phyloP scores from a whole-genome alignment of 1,140 invertebrate genomes.

The Daktulosphaira vitifoliae region DNA sequence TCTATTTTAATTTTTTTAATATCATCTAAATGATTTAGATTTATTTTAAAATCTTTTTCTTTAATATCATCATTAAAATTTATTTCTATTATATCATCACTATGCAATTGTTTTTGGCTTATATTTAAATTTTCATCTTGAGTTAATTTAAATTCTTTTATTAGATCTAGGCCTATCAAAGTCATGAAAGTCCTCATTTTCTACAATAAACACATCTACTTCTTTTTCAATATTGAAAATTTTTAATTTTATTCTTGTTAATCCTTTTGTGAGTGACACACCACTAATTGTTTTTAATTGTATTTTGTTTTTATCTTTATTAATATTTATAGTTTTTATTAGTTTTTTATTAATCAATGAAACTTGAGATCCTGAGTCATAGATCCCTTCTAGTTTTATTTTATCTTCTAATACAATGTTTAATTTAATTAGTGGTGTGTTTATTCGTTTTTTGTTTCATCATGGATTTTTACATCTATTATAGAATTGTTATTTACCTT shows the following conservation, averaged over 20 bases:
- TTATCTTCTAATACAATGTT: constrained; percentile 28
- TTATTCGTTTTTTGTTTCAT: constrained; percentile 34
- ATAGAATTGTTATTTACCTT: constrained; percentile 32
- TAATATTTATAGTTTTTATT: constrained; percentile 34
- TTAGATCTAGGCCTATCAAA: constrained; percentile 34
- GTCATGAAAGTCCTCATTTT: too few relatives aligned
- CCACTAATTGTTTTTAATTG: too few relatives aligned
- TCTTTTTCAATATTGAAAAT: constrained; percentile 26
- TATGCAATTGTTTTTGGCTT: too few relatives aligned
- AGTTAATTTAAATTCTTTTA: constrained; percentile 34
- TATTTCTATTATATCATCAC: background rate
- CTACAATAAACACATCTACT: constrained; percentile 31
- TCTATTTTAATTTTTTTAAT: constrained; percentile 39
- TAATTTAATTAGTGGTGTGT: constrained; percentile 34
- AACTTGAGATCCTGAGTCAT: constrained; percentile 34
- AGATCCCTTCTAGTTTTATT: constrained; percentile 18
- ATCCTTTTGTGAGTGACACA: constrained; percentile 6
- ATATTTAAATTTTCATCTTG: constrained; percentile 34
- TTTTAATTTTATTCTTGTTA: constrained; percentile 20
- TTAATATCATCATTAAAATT: constrained; percentile 33
- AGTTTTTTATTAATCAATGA: constrained; percentile 35
- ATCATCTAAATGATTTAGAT: constrained; percentile 38
- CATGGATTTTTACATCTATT: constrained; percentile 27
- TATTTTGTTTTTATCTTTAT: constrained; percentile 19
- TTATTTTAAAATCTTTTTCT: constrained; percentile 38